phyloP scores from a whole-genome alignment of 2,113 vertebrate genomes.

The Sceloporus tristichus region DNA sequence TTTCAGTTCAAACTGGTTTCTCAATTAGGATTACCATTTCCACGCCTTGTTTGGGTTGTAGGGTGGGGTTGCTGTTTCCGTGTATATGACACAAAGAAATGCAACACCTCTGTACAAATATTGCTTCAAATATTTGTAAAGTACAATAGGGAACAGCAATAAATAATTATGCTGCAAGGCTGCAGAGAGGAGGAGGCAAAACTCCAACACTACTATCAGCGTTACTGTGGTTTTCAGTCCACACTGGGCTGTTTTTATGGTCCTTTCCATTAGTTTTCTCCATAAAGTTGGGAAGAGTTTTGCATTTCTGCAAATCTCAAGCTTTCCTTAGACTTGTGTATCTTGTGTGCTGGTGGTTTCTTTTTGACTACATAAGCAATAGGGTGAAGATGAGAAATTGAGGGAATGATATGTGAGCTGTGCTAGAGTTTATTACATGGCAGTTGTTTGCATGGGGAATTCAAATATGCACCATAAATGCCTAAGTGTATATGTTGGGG shows the following conservation, averaged over 20 bases:
- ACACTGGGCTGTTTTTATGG: not conserved
- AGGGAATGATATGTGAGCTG: not conserved
- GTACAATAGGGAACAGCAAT: not conserved
- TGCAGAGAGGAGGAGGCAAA: not conserved
- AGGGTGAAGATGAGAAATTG: not conserved
- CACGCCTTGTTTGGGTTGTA: not conserved
- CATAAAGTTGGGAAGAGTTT: not conserved
- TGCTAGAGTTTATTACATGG: not conserved
- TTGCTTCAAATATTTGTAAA: not conserved
- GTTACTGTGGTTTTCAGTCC: not conserved
- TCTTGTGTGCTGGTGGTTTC: not conserved
- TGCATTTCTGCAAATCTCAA: not conserved
- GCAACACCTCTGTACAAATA: no score
- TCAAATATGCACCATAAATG: not conserved
- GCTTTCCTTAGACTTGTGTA: not conserved
- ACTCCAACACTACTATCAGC: not conserved
- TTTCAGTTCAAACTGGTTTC: not conserved
- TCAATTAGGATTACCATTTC: not conserved
- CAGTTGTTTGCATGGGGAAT: not conserved
- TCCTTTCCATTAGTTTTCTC: not conserved
- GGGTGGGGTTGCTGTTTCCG: not conserved
- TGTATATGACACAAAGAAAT: not conserved
- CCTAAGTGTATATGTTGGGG: no score
- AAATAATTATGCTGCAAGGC: not conserved
- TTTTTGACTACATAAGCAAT: not conserved